Conservation (phyloP, 1,140 invertebrate species). For the Myzus persicae region DNA sequence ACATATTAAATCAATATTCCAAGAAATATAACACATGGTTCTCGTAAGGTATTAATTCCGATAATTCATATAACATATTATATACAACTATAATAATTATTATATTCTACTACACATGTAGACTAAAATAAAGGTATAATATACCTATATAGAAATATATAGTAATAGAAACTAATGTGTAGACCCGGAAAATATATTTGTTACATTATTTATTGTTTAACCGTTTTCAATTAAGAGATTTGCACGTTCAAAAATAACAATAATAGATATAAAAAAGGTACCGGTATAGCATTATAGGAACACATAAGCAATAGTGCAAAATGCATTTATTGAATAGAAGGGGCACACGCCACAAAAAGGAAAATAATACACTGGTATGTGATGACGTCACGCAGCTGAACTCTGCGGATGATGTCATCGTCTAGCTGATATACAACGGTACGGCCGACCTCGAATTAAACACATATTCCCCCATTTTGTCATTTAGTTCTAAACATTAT, state of each 20-base stretch:
- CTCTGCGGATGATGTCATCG: conserved; percentile 55
- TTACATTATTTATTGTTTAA: background rate
- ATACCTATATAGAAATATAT: too few species aligned
- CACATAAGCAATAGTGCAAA: background rate
- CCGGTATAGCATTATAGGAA: background rate
- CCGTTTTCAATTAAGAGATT: background rate
- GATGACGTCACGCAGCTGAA: conserved; percentile 51
- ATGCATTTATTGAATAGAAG: conserved; percentile 10
- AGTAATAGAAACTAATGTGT: background rate
- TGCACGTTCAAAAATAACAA: background rate
- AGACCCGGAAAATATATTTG: background rate
- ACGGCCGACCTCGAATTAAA: conserved; percentile 48
- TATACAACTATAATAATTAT: too few species aligned
- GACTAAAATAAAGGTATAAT: too few species aligned
- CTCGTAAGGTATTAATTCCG: too few species aligned
- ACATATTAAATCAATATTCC: too few species aligned
- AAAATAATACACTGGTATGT: conserved; percentile 53
- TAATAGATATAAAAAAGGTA: background rate
- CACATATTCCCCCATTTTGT: conserved; percentile 27
- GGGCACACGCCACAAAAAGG: conserved; percentile 12
- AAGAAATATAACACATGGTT: too few species aligned
- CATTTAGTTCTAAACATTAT: background rate
- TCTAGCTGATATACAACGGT: conserved; percentile 40
- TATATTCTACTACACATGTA: too few species aligned
- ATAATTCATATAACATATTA: too few species aligned